phyloP scores from a whole-genome alignment of 2,797 vertebrate genomes.

The Borostomias antarcticus region DNA sequence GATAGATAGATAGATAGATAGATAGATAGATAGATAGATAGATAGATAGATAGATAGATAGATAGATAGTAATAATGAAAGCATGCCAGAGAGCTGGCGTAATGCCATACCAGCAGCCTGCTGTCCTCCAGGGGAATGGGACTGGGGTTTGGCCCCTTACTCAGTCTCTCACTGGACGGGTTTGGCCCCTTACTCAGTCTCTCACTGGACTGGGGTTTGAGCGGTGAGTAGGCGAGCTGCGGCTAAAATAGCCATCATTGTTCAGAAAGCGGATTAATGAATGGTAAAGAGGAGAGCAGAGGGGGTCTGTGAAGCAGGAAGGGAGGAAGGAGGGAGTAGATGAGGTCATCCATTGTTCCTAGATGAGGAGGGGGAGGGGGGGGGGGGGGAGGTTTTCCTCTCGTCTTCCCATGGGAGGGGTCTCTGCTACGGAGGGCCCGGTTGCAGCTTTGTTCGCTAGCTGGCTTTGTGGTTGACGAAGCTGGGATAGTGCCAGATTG shows the following conservation, averaged over 20 bases:
- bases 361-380: slow-evolving; percentile 30
- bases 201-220: slow-evolving; percentile 31
- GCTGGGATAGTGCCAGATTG: slow-evolving; percentile 42
- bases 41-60: too few relatives aligned
- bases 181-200: slow-evolving; percentile 43
- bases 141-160: slow-evolving; percentile 45
- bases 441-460: slow-evolving; percentile 47
- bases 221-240: slow-evolving; percentile 31
- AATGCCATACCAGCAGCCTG: slow-evolving; percentile 44
- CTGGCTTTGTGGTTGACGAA: slow-evolving; percentile 40
- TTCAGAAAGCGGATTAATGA: slow-evolving; percentile 59
- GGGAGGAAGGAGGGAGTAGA: slow-evolving; percentile 32
- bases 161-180: slow-evolving; percentile 20
- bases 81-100: slow-evolving; percentile 53
- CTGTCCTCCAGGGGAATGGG: slow-evolving; percentile 32
- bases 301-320: slow-evolving; percentile 1
- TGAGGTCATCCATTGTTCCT: slow-evolving; percentile 70
- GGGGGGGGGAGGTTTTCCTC: slow-evolving; percentile 30
- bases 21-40: too few relatives aligned
- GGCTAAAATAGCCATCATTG: slow-evolving; percentile 60
- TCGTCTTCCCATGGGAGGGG: slow-evolving; percentile 37
- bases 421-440: slow-evolving; percentile 30
- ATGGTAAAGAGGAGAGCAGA: slow-evolving; percentile 32
- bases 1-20: too few relatives aligned
- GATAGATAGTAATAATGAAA: too few relatives aligned